These are phyloP conservation scores for Siniperca obscura DNA, from an alignment of 2,797 vertebrate species.

Conservation along the genomic window DNA sequence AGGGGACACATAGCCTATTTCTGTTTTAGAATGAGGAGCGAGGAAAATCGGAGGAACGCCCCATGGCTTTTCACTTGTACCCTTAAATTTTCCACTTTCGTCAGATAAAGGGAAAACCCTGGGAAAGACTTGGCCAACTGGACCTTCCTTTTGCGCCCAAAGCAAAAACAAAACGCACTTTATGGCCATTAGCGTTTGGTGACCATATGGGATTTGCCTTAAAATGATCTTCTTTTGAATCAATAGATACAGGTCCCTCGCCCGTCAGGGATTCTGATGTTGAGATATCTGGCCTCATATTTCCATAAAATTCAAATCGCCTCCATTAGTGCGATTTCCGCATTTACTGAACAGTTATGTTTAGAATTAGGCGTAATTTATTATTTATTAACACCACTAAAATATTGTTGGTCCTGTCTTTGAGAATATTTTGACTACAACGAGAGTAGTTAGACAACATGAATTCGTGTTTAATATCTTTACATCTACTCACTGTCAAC, in stretches of 20 bases:
- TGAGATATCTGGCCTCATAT: background rate
- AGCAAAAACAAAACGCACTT: slow-evolving; percentile 55
- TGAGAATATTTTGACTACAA: background rate
- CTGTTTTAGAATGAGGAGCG: slow-evolving; percentile 80
- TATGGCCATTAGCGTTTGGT: slow-evolving; percentile 46
- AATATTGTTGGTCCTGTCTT: background rate
- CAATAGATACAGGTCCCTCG: background rate
- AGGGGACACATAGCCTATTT: slow-evolving; percentile 59
- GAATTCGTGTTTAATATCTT: slow-evolving; percentile 1
- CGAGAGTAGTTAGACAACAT: slow-evolving; percentile 6
- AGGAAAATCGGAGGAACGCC: slow-evolving; percentile 85
- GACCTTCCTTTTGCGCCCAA: slow-evolving; percentile 44
- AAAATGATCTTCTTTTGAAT: slow-evolving; percentile 7
- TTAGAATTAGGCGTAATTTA: background rate
- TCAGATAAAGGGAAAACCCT: slow-evolving; percentile 76
- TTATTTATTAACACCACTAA: background rate
- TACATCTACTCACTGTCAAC: slow-evolving; percentile 21
- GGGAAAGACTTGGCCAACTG: slow-evolving; percentile 74
- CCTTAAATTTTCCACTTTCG: slow-evolving; percentile 83
- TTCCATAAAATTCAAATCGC: background rate
- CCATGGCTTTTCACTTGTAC: slow-evolving; percentile 77
- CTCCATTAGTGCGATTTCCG: background rate
- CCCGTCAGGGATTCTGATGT: background rate
- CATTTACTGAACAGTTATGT: background rate
- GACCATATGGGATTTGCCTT: slow-evolving; percentile 53